Evolutionary conservation across 2,113 vertebrate species (phyloP).

Genomic region (Rissa tridactyla): DNA sequence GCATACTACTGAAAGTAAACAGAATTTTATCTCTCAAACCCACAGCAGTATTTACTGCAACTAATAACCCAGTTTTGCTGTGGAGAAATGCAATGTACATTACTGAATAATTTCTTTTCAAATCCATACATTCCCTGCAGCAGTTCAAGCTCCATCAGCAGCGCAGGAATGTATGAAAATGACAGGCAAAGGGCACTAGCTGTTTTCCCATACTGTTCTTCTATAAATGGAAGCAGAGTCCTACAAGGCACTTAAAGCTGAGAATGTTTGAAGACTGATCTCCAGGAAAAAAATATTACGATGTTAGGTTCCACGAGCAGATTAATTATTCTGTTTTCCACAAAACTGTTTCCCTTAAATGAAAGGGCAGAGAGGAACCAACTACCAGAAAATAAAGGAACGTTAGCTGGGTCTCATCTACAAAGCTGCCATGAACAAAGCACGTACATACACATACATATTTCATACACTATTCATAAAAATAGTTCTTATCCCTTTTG

Average conservation of each 20-base stretch:
- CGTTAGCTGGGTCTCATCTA: neutral
- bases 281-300: conserved; percentile 19
- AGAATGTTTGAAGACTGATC: conserved; percentile 23
- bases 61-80: conserved; percentile 38
- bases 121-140: conserved; percentile 72
- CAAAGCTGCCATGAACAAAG: neutral
- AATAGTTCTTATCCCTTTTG: neutral
- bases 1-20: conserved; percentile 23
- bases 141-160: conserved; percentile 72
- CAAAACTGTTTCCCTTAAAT: neutral
- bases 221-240: conserved; percentile 76
- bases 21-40: conserved; percentile 60
- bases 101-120: conserved; percentile 67
- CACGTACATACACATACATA: neutral
- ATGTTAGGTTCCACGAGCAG: neutral
- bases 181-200: conserved; percentile 78
- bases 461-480: neutral
- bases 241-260: conserved; percentile 57
- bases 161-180: conserved; percentile 76
- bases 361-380: neutral
- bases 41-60: conserved; percentile 36
- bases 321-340: conserved; percentile 1
- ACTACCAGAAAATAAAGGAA: neutral
- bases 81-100: conserved; percentile 53
- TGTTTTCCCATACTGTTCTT: conserved; percentile 71